Evolutionary conservation across 2,888 invertebrate species (phyloP).

Genomic region (Patella ulyssiponensis): DNA sequence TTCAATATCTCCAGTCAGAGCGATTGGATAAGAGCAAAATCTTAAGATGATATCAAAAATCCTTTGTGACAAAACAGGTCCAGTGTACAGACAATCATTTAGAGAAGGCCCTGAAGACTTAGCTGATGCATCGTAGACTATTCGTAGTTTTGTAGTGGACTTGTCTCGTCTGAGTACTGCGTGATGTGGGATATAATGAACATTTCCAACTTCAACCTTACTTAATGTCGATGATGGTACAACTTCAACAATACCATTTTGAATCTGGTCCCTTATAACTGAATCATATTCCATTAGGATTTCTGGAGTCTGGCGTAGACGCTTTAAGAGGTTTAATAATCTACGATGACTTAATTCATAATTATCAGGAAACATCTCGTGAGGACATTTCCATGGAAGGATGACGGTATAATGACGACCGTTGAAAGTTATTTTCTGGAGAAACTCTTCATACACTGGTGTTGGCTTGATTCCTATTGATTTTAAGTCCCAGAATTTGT

Average conservation of each 20-base stretch:
- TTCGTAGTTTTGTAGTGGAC: neutral
- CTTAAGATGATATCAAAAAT: neutral
- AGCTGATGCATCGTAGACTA: neutral
- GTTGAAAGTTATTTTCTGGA: neutral
- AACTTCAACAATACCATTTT: neutral
- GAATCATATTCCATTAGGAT: neutral
- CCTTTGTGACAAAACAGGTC: neutral
- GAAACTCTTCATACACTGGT: neutral
- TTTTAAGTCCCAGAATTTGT: neutral
- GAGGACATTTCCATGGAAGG: neutral
- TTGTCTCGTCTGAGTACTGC: neutral
- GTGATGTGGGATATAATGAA: neutral
- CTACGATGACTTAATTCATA: neutral
- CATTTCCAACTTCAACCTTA: neutral
- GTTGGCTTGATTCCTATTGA: neutral
- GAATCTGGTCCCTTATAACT: neutral
- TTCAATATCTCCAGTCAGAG: neutral
- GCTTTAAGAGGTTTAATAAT: neutral
- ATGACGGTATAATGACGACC: neutral
- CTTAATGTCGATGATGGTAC: neutral
- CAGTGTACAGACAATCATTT: conserved; percentile 3
- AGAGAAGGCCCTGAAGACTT: neutral
- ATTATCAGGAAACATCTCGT: neutral
- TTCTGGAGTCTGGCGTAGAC: neutral
- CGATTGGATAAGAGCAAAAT: neutral